phyloP scores from a whole-genome alignment of 2,888 invertebrate genomes.

The Crocallis elinguaria region DNA sequence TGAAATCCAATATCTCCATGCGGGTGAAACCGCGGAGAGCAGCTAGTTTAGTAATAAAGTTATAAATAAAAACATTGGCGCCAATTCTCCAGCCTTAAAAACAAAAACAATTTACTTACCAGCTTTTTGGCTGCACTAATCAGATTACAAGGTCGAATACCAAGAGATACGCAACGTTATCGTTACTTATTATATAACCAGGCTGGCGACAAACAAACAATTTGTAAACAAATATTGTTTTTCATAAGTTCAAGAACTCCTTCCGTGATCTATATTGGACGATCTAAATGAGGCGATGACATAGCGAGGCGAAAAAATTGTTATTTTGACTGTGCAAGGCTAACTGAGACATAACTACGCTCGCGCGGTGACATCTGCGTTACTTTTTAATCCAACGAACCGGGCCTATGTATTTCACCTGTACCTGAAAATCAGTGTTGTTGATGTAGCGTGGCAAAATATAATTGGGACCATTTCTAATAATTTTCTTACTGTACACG shows the following conservation, averaged over 20 bases:
- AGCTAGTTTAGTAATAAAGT: too few species aligned
- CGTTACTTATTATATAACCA: slow-evolving; percentile 12
- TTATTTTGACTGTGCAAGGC: slow-evolving; percentile 8
- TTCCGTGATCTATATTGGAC: slow-evolving; percentile 24
- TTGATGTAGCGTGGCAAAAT: too few species aligned
- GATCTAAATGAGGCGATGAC: slow-evolving; percentile 3
- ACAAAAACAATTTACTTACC: too few species aligned
- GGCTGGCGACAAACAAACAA: slow-evolving; percentile 18
- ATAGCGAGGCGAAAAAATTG: neutral
- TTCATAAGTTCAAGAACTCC: slow-evolving; percentile 16
- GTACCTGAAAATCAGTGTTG: too few species aligned
- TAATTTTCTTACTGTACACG: too few species aligned
- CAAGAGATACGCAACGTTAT: neutral
- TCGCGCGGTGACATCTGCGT: neutral
- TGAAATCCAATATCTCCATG: too few species aligned
- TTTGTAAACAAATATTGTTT: slow-evolving; percentile 21
- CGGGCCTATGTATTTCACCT: too few species aligned
- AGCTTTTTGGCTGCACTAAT: slow-evolving; percentile 3
- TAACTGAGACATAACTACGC: neutral
- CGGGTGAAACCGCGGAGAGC: too few species aligned
- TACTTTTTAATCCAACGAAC: too few species aligned
- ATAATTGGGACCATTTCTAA: too few species aligned
- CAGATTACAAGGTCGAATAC: neutral
- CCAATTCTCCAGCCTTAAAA: neutral
- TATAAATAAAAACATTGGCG: too few species aligned